Base-by-base conservation (phyloP, 2,888 invertebrate genomes). In the Autographa pulchrina region DNA sequence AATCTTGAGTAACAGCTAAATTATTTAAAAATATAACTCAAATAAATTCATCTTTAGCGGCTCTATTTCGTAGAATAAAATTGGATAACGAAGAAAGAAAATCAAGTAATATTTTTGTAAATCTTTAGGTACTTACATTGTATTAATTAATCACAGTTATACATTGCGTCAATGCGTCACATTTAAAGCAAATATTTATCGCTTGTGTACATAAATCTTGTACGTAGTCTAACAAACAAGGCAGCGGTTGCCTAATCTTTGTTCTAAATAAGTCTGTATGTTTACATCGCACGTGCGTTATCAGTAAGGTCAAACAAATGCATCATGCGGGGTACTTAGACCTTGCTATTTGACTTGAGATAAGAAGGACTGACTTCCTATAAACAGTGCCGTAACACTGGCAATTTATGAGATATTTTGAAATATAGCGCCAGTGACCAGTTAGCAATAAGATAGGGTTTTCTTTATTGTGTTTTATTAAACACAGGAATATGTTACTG, bases 271-370 rank as follows among this genome's bases (percentile, higher is more conserved):
- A 71, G 73, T 65, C 38, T 78, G n/a, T 75, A 68, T 80, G 60
- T 73, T 65, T 62, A 74, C 66, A 58, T 43, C 63, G 6, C 78
- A 77, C 72, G 70, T 75, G 77, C 59, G 79, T 80, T 85, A 85
- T 84, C 84, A 74, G 75, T 78, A 80, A 85, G 85, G 85, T 79
- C 77, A 81, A 80, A 80, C 73, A 77, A 72, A 83, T 83, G 83
- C 85, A 83, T 82, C 80, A 75, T 77, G 82, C 74, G 58, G 43
- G 58, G 72, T 78, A 62, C 78, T 80, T 81, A 75, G 81, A 83
- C 84, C 82, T 83, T 84, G 81, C 61, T 80, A 20, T 80, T 79
- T 78, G 83, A 82, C 79, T 78, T 78, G 18, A 81, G 84, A 86
- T 85, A 82, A 76, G 56, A 62, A 58, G 63, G 68, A 41, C 61